phyloP scores from a whole-genome alignment of 2,888 invertebrate genomes.

The Hydropsyche betteni region DNA sequence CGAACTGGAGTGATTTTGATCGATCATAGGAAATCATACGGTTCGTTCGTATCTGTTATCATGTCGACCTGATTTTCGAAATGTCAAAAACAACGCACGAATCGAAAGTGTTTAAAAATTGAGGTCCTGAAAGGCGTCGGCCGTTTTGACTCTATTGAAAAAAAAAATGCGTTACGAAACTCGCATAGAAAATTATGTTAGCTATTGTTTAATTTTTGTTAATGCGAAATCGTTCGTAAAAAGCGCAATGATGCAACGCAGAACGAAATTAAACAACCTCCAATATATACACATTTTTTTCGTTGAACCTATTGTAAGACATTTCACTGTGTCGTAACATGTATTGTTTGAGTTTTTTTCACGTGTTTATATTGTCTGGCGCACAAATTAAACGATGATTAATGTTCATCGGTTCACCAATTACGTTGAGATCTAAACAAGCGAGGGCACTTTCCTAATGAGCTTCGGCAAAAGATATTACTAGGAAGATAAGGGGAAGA shows the following conservation, averaged over 20 bases:
- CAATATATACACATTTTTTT: background rate
- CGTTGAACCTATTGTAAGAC: background rate
- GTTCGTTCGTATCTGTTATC: no score
- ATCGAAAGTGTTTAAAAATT: no score
- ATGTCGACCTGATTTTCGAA: no score
- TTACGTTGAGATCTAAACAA: background rate
- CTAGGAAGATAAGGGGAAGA: constrained; percentile 15
- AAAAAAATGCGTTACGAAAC: no score
- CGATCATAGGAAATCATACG: no score
- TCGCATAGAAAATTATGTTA: background rate
- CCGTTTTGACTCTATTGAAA: no score
- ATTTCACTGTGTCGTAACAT: constrained; percentile 14
- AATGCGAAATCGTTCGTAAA: constrained; percentile 9
- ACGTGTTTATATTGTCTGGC: background rate
- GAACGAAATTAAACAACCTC: constrained; percentile 11
- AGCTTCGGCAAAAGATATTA: background rate
- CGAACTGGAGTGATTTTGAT: background rate
- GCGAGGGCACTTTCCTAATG: constrained; percentile 21
- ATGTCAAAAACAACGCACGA: no score
- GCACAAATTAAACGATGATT: constrained; percentile 12
- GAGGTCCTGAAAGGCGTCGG: no score
- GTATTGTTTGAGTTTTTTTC: background rate
- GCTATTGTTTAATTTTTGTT: constrained; percentile 4
- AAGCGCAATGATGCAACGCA: constrained; percentile 8
- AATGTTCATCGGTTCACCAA: constrained; percentile 5